Evolutionary conservation across 2,113 vertebrate species (phyloP).

Genomic region (Periophthalmus modestus): DNA sequence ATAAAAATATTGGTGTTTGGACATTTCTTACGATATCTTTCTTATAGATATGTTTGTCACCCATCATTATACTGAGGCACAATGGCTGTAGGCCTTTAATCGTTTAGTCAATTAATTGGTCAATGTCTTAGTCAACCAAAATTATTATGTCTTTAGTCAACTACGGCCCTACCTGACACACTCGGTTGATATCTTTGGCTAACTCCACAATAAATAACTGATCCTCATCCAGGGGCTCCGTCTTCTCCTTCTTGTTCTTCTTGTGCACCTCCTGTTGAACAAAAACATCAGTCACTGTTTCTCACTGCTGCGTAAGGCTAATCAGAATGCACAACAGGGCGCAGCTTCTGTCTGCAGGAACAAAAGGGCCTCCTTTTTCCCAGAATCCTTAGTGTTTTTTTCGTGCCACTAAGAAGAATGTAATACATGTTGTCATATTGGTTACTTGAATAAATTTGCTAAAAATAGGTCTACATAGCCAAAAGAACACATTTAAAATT

Average conservation of each 20-base stretch:
- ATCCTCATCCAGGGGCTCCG: conserved; percentile 72
- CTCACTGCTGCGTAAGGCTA: conserved; percentile 28
- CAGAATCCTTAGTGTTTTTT: conserved; percentile 9
- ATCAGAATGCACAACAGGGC: conserved; percentile 53
- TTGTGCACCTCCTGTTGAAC: conserved; percentile 71
- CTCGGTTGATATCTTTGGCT: conserved; percentile 73
- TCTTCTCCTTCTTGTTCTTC: conserved; percentile 65
- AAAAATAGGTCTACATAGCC: no score
- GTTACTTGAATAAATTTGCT: background rate
- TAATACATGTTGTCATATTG: conserved; percentile 12
- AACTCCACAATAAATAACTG: conserved; percentile 77
- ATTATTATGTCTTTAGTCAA: no score
- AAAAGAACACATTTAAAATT: no score
- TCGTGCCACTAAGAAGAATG: conserved; percentile 4
- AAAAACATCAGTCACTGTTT: conserved; percentile 16
- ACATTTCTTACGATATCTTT: no score
- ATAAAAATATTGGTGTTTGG: no score
- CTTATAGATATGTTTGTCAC: no score
- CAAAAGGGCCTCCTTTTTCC: background rate
- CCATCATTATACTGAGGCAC: conserved; percentile 57
- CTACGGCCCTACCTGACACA: conserved; percentile 71
- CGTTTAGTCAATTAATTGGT: no score
- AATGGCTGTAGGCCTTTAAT: conserved; percentile 11
- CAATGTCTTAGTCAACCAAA: no score
- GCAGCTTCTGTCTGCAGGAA: conserved; percentile 45